Evolutionary conservation across 2,797 vertebrate species (phyloP).

Genomic region (Phataginus tetradactyla): DNA sequence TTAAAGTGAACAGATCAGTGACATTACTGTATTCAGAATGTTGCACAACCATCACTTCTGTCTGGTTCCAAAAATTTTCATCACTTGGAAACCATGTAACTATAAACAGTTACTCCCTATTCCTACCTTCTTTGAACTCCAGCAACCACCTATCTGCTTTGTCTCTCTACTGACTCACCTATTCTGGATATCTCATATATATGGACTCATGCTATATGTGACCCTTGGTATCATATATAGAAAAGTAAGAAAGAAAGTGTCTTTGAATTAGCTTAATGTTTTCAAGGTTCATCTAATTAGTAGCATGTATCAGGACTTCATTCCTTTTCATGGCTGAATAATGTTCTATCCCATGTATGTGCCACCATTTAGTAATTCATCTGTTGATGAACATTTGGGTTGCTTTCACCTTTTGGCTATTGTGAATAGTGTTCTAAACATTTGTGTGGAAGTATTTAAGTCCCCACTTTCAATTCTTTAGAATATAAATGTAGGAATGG

Average conservation of each 20-base stretch:
- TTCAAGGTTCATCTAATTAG: neutral
- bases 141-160: neutral
- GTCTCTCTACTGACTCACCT: neutral
- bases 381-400: neutral
- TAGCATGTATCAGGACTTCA: neutral
- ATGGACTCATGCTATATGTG: neutral
- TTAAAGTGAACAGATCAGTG: neutral
- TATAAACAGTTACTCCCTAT: neutral
- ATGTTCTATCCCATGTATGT: no score
- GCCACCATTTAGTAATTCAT: neutral
- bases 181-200: neutral
- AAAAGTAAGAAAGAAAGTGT: neutral
- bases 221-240: neutral
- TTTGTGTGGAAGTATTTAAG: neutral
- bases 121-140: neutral
- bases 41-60: neutral
- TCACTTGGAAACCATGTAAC: neutral
- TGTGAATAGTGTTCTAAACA: neutral
- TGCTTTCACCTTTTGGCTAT: neutral
- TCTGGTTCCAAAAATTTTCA: neutral
- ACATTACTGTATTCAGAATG: neutral
- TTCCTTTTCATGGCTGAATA: neutral
- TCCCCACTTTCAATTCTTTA: neutral
- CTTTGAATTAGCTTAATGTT: neutral
- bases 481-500: neutral